Conservation (phyloP, 2,888 invertebrate genomes). For the Gastracanthus pulcherrimus region DNA sequence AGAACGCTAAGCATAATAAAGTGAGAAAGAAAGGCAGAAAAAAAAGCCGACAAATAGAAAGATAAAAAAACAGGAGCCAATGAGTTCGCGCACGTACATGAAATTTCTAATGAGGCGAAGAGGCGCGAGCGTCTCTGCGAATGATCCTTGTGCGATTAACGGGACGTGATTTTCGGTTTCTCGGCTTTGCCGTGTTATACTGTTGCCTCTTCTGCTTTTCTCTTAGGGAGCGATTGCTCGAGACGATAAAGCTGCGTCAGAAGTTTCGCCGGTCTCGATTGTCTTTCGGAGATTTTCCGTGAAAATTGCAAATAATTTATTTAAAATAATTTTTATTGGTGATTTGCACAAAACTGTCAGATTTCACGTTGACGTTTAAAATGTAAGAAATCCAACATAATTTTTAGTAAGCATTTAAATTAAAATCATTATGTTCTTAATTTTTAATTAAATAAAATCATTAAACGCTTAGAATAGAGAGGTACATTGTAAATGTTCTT, state of each 20-base stretch:
- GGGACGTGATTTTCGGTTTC: constrained; percentile 38
- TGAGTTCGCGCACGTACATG: constrained; percentile 52
- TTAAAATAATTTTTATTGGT: too few relatives aligned
- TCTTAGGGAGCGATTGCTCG: neutral
- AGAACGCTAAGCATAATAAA: constrained; percentile 5
- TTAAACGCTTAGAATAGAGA: too few relatives aligned
- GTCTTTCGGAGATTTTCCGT: neutral
- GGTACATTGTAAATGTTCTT: too few relatives aligned
- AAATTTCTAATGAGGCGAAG: constrained; percentile 49
- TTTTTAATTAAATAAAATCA: too few relatives aligned
- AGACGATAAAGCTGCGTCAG: neutral
- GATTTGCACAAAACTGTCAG: too few relatives aligned
- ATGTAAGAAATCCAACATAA: too few relatives aligned
- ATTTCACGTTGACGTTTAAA: too few relatives aligned
- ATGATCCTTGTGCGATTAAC: constrained; percentile 49
- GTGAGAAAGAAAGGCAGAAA: neutral
- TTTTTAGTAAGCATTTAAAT: too few relatives aligned
- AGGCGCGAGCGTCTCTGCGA: constrained; percentile 51
- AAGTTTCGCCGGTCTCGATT: neutral
- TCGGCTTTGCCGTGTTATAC: neutral
- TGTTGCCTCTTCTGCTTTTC: neutral
- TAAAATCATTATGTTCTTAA: too few relatives aligned
- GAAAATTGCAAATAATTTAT: too few relatives aligned
- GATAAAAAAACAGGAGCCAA: constrained; percentile 54
- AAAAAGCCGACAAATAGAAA: constrained; percentile 26